Evolutionary conservation across 2,888 invertebrate species (phyloP).

Genomic region (Lutraria lutraria): DNA sequence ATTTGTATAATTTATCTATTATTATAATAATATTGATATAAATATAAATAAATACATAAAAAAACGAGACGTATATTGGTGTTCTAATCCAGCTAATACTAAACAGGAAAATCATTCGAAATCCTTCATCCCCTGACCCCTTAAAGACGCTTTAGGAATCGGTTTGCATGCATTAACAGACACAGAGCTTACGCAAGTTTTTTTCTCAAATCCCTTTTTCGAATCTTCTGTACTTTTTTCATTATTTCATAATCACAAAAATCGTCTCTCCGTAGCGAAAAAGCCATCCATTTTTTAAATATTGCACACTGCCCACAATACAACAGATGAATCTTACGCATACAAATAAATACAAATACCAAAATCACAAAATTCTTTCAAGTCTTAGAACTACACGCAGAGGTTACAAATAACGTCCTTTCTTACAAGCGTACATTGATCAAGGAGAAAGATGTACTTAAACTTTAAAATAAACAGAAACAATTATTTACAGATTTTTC

Average conservation of each 20-base stretch:
- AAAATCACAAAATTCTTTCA: background rate
- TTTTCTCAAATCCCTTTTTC: background rate
- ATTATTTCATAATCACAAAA: background rate
- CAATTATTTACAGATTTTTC: conserved; percentile 40
- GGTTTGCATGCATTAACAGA: background rate
- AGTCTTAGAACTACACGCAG: background rate
- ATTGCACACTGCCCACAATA: background rate
- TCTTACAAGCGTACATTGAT: background rate
- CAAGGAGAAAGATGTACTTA: conserved; percentile 13
- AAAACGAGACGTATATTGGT: background rate
- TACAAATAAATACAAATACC: background rate
- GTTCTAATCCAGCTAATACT: background rate
- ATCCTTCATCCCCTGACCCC: background rate
- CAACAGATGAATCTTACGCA: background rate
- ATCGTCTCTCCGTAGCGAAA: conserved; percentile 8
- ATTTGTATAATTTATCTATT: background rate
- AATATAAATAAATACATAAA: background rate
- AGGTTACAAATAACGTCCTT: conserved; percentile 5
- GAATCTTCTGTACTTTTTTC: background rate
- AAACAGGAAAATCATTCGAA: conserved; percentile 17
- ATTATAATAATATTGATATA: background rate
- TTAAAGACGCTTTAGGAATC: background rate
- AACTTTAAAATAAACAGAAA: conserved; percentile 40
- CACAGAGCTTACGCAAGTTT: background rate
- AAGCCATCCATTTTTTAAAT: background rate